phyloP scores from a whole-genome alignment of 2,113 vertebrate species.

The Pteronura brasiliensis region DNA sequence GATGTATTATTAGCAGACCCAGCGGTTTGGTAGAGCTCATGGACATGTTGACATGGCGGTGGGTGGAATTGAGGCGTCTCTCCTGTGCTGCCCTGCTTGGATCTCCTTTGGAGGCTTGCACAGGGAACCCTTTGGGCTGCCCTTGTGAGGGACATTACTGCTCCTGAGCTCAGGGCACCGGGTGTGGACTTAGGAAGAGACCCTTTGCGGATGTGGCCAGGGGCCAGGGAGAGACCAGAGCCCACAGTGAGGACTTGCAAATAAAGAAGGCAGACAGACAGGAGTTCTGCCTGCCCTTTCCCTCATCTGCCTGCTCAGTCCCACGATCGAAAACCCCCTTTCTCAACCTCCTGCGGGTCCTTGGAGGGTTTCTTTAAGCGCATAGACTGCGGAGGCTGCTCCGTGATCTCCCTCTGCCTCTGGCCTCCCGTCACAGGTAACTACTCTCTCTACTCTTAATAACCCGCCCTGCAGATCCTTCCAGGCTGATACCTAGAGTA shows the following conservation, averaged over 20 bases:
- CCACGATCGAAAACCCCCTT: rapidly evolving
- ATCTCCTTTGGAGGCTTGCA: conserved; percentile 19
- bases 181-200: conserved; percentile 30
- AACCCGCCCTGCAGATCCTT: not conserved
- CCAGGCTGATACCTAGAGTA: not conserved
- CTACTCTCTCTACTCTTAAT: not conserved
- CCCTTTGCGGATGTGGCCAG: not conserved
- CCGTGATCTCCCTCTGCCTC: rapidly evolving
- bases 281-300: not conserved
- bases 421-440: not conserved
- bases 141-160: conserved; percentile 53
- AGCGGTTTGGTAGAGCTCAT: not conserved
- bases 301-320: rapidly evolving
- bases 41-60: conserved; percentile 25
- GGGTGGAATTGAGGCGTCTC: conserved; percentile 39
- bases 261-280: too few relatives aligned
- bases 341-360: not conserved
- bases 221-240: not conserved
- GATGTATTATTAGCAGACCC: conserved; percentile 34
- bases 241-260: not conserved
- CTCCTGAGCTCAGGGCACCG: conserved; percentile 58
- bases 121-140: conserved; percentile 52
- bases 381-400: not conserved
- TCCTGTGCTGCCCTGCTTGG: conserved; percentile 19
- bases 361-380: not conserved